phyloP scores from a whole-genome alignment of 1,140 invertebrate genomes.

The Elymnias hypermnestra region DNA sequence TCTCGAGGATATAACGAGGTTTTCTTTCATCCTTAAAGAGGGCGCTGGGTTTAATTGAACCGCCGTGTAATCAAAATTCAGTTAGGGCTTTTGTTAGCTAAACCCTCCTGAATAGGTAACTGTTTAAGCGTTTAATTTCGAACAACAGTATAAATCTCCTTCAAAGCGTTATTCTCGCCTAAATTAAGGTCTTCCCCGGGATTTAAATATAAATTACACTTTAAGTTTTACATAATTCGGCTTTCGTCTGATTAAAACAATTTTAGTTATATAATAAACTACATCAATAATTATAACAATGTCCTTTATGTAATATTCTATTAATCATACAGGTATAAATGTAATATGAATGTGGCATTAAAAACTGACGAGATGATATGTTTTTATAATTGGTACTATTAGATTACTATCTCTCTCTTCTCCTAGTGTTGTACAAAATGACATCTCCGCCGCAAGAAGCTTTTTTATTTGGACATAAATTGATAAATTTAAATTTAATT shows the following conservation, averaged over 20 bases:
- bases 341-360: too few relatives aligned
- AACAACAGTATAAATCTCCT: conserved; percentile 26
- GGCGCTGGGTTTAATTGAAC: conserved; percentile 29
- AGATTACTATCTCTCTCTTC: too few relatives aligned
- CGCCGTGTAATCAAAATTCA: conserved; percentile 36
- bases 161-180: conserved; percentile 19
- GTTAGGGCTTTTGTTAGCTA: conserved; percentile 25
- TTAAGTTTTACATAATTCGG: conserved; percentile 8
- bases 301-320: too few relatives aligned
- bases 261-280: too few relatives aligned
- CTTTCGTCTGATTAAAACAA: background rate
- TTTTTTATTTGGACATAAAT: too few relatives aligned
- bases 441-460: too few relatives aligned
- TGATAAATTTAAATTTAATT: too few relatives aligned
- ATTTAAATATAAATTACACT: conserved; percentile 20
- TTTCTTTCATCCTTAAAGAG: conserved; percentile 32
- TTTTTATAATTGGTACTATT: too few relatives aligned
- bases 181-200: conserved; percentile 17
- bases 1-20: conserved; percentile 28
- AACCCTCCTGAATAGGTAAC: conserved; percentile 26
- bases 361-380: too few relatives aligned
- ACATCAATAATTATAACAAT: too few relatives aligned
- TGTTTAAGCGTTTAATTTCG: conserved; percentile 25
- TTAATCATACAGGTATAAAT: too few relatives aligned
- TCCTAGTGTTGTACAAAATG: too few relatives aligned